phyloP scores from a whole-genome alignment of 2,888 invertebrate species.

The Amblyteles armatorius region DNA sequence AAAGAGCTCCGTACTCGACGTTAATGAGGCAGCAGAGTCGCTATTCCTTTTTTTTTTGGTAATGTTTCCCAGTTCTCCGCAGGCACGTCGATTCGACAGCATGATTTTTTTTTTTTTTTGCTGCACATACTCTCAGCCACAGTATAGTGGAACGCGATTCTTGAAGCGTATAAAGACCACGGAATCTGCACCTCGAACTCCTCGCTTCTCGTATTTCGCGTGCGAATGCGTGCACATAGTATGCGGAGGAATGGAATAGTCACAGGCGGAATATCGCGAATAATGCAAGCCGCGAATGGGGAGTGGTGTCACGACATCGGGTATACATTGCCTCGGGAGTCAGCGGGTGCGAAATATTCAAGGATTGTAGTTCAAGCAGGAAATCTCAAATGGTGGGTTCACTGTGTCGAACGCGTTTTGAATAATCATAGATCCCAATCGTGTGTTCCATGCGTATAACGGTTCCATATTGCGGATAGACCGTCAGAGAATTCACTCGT shows the following conservation, averaged over 20 bases:
- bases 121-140: not conserved
- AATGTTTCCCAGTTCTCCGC: not conserved
- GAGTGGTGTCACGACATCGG: constrained; percentile 5
- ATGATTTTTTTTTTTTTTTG: constrained; percentile 17
- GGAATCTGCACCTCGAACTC: not conserved
- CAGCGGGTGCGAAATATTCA: constrained; percentile 1
- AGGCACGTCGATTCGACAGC: not conserved
- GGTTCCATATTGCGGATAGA: constrained; percentile 12
- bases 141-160: not conserved
- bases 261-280: constrained; percentile 31
- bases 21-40: constrained; percentile 10
- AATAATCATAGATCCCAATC: constrained; percentile 43
- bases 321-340: constrained; percentile 1
- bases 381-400: constrained; percentile 43
- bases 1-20: not conserved
- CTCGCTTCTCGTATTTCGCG: not conserved
- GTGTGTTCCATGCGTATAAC: constrained; percentile 22
- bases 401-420: constrained; percentile 17
- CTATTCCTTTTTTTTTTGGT: constrained; percentile 10
- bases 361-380: constrained; percentile 39
- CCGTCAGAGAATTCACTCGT: constrained; percentile 26
- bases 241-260: not conserved
- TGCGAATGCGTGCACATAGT: constrained; percentile 1
- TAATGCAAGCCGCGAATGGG: constrained; percentile 11
- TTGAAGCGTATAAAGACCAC: not conserved